These are phyloP conservation scores for Numenius arquata DNA, from an alignment of 2,113 vertebrate species.

Conservation along the genomic window DNA sequence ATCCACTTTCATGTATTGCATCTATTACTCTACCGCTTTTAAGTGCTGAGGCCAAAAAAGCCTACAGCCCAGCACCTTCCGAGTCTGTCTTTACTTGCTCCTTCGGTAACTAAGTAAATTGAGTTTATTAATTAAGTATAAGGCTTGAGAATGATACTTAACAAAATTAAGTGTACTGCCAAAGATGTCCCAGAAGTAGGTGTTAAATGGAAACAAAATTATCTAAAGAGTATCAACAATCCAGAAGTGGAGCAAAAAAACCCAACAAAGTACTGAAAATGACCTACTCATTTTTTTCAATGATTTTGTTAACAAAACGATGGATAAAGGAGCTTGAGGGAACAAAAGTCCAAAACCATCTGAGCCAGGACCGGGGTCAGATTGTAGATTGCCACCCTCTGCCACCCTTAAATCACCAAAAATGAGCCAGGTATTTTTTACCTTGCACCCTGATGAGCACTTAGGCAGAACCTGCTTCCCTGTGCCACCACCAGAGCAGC, in stretches of 20 bases:
- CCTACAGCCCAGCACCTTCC: neutral
- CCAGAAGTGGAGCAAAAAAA: neutral
- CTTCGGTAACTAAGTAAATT: neutral
- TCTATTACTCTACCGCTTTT: neutral
- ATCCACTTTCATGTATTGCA: neutral
- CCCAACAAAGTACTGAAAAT: neutral
- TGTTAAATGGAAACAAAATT: neutral
- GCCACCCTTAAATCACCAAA: neutral
- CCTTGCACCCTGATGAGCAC: neutral
- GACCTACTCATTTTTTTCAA: neutral
- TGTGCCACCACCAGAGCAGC: neutral
- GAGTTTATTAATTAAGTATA: neutral
- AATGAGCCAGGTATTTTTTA: neutral
- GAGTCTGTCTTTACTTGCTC: neutral
- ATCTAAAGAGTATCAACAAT: neutral
- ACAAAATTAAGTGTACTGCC: neutral
- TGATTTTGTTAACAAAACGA: neutral
- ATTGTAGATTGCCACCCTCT: neutral
- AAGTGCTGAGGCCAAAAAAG: neutral
- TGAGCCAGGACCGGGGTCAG: neutral
- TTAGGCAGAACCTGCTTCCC: fast-evolving
- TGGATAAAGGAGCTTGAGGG: neutral
- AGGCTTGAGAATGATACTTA: neutral
- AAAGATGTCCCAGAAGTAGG: neutral
- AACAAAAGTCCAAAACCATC: neutral